Evolutionary conservation across 2,797 vertebrate species (phyloP).

Genomic region (Babyrousa celebensis): DNA sequence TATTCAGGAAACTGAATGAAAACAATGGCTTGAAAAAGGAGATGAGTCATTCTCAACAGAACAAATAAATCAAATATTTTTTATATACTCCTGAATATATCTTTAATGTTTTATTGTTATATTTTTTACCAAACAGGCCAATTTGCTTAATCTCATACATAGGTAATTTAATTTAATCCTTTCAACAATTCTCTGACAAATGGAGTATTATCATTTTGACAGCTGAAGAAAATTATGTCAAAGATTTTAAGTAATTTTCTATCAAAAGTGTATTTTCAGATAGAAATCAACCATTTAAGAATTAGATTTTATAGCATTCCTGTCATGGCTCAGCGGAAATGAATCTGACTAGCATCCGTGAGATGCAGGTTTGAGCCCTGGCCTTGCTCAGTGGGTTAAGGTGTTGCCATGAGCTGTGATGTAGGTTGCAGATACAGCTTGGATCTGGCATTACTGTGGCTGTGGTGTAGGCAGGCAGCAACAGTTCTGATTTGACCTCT

Average conservation of each 20-base stretch:
- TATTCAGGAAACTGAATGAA: slow-evolving; percentile 16
- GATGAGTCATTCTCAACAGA: neutral
- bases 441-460: too few species aligned
- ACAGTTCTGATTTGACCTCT: too few species aligned
- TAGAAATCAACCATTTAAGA: neutral
- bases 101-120: neutral
- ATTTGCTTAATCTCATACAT: neutral
- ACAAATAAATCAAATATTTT: neutral
- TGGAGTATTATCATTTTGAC: neutral
- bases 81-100: neutral
- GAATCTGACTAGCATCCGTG: too few species aligned
- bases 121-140: neutral
- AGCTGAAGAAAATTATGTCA: neutral
- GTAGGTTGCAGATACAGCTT: too few species aligned
- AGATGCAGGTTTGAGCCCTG: too few species aligned
- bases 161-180: neutral
- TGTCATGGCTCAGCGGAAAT: too few species aligned
- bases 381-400: too few species aligned
- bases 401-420: too few species aligned
- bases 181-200: neutral
- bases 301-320: neutral
- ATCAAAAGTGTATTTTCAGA: neutral
- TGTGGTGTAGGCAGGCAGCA: too few species aligned
- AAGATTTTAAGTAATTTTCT: neutral
- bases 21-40: neutral